Evolutionary conservation across 2,113 vertebrate genomes (phyloP).

Genomic region (Peromyscus californicus): DNA sequence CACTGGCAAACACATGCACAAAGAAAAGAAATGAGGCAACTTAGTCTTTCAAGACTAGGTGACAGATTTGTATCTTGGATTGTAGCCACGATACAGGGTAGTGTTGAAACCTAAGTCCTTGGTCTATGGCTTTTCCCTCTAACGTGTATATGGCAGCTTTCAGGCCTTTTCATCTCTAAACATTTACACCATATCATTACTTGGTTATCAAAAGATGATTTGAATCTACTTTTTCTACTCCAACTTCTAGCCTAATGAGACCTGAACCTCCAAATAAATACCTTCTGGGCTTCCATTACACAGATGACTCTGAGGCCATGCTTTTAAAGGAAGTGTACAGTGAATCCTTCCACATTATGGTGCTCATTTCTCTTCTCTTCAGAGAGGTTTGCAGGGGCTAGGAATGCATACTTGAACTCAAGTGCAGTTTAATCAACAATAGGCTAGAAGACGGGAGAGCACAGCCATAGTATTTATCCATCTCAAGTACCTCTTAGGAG

Average conservation of each 20-base stretch:
- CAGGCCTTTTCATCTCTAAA: background rate
- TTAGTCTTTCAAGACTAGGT: background rate
- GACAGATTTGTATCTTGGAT: background rate
- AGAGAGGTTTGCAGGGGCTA: constrained; percentile 76
- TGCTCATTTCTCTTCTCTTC: constrained; percentile 3
- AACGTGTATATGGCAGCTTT: background rate
- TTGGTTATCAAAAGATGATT: background rate
- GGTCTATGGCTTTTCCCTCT: background rate
- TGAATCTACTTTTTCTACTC: background rate
- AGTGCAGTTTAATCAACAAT: constrained; percentile 77
- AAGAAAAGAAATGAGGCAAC: background rate
- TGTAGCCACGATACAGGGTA: background rate
- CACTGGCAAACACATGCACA: background rate
- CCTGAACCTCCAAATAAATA: background rate
- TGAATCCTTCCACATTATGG: background rate
- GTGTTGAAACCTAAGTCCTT: background rate
- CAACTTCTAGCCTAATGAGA: background rate
- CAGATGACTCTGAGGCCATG: background rate
- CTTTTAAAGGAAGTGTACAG: constrained; percentile 45
- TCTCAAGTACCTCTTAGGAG: constrained; percentile 85
- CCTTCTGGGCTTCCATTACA: background rate
- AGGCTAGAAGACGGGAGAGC: constrained; percentile 74
- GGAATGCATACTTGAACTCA: constrained; percentile 70
- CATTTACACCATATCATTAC: background rate
- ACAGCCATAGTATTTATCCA: constrained; percentile 84